phyloP scores from a whole-genome alignment of 1,140 invertebrate genomes.

The Drosophila rhopaloa region DNA sequence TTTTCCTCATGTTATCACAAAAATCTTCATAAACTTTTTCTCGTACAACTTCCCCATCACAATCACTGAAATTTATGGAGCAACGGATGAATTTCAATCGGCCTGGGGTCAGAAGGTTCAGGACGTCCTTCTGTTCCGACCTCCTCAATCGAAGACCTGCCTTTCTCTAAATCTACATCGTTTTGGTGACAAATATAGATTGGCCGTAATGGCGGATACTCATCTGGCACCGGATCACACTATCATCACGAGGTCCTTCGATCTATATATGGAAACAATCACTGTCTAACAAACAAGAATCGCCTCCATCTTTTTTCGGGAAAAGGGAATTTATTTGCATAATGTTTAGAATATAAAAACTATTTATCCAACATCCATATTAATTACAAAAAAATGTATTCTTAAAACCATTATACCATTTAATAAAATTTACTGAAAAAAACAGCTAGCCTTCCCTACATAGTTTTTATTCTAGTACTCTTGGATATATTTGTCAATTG shows the following conservation, averaged over 20 bases:
- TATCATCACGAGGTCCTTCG: constrained; percentile 73
- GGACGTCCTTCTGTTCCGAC: constrained; percentile 90
- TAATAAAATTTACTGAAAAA: no score
- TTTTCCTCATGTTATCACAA: constrained; percentile 88
- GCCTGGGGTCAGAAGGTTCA: constrained; percentile 89
- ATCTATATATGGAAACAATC: constrained; percentile 76
- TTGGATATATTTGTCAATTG: not conserved
- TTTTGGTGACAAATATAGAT: constrained; percentile 88
- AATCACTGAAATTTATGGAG: constrained; percentile 88
- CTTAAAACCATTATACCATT: no score
- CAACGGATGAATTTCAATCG: constrained; percentile 79
- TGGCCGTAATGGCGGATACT: constrained; percentile 91
- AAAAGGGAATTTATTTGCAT: not conserved
- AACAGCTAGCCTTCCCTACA: no score
- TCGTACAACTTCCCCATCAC: constrained; percentile 90
- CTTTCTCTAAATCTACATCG: constrained; percentile 91
- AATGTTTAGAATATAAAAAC: constrained; percentile 23
- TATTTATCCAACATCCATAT: constrained; percentile 25
- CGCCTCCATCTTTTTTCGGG: not conserved
- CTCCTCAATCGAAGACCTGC: constrained; percentile 92
- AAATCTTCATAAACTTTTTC: constrained; percentile 89
- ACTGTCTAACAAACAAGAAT: constrained; percentile 39
- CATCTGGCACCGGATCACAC: constrained; percentile 87
- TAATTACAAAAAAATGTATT: not conserved
- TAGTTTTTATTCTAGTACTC: not conserved